These are phyloP conservation scores for Xestia c-nigrum DNA, from an alignment of 2,888 invertebrate species.

Conservation along the genomic window DNA sequence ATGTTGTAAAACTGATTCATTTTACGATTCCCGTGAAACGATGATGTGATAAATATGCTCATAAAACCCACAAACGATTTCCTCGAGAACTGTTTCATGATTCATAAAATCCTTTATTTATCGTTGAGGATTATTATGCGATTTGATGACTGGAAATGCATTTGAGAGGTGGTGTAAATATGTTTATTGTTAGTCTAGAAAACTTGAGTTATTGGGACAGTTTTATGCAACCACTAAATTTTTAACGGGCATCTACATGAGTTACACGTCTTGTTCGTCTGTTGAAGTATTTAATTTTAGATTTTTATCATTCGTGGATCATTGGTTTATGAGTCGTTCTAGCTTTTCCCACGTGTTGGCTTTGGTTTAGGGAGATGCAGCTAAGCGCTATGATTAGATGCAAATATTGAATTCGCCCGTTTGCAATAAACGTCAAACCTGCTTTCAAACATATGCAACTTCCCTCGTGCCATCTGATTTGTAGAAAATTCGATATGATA, in stretches of 20 bases:
- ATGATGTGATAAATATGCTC: conserved; percentile 76
- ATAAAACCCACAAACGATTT: conserved; percentile 74
- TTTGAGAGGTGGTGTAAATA: conserved; percentile 43
- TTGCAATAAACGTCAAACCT: background rate
- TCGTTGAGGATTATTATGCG: conserved; percentile 67
- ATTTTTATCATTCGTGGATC: conserved; percentile 9
- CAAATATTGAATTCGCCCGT: background rate
- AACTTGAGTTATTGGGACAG: conserved; percentile 40
- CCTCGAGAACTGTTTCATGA: conserved; percentile 75
- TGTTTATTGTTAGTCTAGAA: conserved; percentile 51
- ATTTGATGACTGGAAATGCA: conserved; percentile 65
- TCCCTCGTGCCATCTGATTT: background rate
- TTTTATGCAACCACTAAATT: conserved; percentile 36
- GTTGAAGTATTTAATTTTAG: conserved; percentile 12
- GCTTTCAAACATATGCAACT: background rate
- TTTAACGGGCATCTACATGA: conserved; percentile 18
- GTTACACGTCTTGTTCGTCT: conserved; percentile 19
- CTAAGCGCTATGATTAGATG: background rate
- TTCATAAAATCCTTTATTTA: conserved; percentile 76
- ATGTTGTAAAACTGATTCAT: conserved; percentile 72
- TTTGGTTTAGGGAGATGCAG: conserved; percentile 1
- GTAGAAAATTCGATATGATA: background rate
- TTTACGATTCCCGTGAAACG: conserved; percentile 76
- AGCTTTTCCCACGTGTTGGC: conserved; percentile 13
- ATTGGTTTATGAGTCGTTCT: conserved; percentile 20